Percentiles rank a stretch among this genome's conserved stretches.
Conservation (phyloP, 2,113 vertebrate genomes). For the Pavo muticus region DNA sequence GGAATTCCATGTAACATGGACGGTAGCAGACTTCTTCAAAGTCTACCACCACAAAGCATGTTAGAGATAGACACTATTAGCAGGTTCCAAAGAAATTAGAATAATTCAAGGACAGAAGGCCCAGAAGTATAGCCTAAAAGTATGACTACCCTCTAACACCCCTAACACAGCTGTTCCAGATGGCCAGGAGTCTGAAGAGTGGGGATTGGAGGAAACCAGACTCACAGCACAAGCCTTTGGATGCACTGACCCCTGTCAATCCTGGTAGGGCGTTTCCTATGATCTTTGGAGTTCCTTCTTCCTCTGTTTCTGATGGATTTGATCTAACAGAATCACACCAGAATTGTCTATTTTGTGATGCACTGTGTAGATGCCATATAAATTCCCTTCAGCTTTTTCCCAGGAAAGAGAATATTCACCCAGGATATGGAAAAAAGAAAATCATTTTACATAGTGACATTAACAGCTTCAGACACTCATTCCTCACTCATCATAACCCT, state of each 20-base stretch:
- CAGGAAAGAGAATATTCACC: not conserved
- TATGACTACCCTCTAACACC: fast-evolving
- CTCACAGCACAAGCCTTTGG: not conserved
- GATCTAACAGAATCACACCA: not conserved
- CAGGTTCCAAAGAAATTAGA: not conserved
- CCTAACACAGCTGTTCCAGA: fast-evolving
- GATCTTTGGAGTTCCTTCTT: not conserved
- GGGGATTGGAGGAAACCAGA: not conserved
- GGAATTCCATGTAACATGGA: fast-evolving
- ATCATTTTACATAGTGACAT: not conserved
- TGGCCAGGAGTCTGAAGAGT: not conserved
- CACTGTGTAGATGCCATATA: fast-evolving
- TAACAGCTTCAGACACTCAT: not conserved
- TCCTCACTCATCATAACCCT: not conserved
- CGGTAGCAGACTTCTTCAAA: not conserved
- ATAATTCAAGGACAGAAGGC: not conserved
- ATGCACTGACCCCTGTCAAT: not conserved
- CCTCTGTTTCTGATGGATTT: not conserved
- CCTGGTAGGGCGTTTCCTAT: fast-evolving
- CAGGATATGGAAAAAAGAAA: not conserved
- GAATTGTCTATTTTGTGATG: not conserved
- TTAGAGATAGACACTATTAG: not conserved
- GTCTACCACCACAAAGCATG: fast-evolving
- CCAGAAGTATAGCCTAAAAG: not conserved
- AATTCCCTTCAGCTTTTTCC: not conserved